Evolutionary conservation across 2,888 invertebrate species (phyloP).

Genomic region (Drosophila vallismaia): DNA sequence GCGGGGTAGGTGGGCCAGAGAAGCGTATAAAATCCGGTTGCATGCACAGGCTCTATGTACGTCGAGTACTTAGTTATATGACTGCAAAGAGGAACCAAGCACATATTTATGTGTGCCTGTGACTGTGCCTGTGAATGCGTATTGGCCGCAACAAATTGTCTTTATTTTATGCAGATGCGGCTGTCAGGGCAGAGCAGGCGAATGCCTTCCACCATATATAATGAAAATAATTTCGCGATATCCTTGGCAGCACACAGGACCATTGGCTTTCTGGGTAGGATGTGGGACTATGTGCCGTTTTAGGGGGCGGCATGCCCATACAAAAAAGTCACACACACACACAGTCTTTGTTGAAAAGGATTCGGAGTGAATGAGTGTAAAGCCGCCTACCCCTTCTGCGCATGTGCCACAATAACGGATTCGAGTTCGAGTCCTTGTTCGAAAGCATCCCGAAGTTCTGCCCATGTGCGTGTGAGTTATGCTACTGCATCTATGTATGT

Average conservation of each 20-base stretch:
- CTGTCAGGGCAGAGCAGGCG: slow-evolving; percentile 46
- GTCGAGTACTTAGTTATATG: slow-evolving; percentile 17
- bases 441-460: slow-evolving; percentile 53
- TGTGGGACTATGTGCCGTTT: slow-evolving; percentile 53
- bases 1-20: slow-evolving; percentile 31
- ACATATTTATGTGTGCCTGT: slow-evolving; percentile 20
- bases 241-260: slow-evolving; percentile 64
- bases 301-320: slow-evolving; percentile 76
- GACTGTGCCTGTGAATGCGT: slow-evolving; percentile 52
- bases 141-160: slow-evolving; percentile 75
- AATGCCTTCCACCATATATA: slow-evolving; percentile 64
- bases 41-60: slow-evolving; percentile 16
- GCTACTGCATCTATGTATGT: slow-evolving; percentile 27
- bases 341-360: slow-evolving; percentile 26
- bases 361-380: slow-evolving; percentile 43
- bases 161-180: slow-evolving; percentile 66
- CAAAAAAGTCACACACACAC: slow-evolving; percentile 45
- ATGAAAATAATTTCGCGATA: slow-evolving; percentile 77
- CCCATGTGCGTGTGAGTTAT: slow-evolving; percentile 34
- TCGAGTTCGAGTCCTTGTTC: slow-evolving; percentile 51
- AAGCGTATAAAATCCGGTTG: slow-evolving; percentile 55
- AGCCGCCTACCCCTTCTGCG: slow-evolving; percentile 53
- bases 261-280: slow-evolving; percentile 27
- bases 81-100: slow-evolving; percentile 7
- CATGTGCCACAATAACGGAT: slow-evolving; percentile 53